These are phyloP conservation scores for Remorina albescens DNA, from an alignment of 2,797 vertebrate genomes.

Conservation along the genomic window DNA sequence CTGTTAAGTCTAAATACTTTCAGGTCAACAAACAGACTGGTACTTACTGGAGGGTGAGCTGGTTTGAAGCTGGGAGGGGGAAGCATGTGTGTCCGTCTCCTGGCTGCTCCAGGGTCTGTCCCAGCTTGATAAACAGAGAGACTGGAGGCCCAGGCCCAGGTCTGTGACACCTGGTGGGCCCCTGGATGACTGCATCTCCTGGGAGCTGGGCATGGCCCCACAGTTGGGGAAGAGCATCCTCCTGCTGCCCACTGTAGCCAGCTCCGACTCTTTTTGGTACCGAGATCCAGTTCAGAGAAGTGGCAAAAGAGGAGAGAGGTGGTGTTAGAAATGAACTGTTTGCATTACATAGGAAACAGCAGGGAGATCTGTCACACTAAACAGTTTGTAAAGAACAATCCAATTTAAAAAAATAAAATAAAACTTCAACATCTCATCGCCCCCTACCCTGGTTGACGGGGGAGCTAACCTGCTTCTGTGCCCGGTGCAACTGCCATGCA, in stretches of 20 bases:
- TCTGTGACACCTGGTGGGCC: constrained; percentile 91
- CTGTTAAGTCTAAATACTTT: neutral
- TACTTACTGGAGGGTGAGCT: constrained; percentile 94
- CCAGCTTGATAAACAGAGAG: constrained; percentile 94
- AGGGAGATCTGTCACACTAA: constrained; percentile 21
- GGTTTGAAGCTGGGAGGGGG: constrained; percentile 85
- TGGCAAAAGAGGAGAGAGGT: constrained; percentile 30
- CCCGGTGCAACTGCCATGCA: constrained; percentile 89
- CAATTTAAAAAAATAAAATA: neutral
- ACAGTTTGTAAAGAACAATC: constrained; percentile 4
- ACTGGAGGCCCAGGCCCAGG: constrained; percentile 98
- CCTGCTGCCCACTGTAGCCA: constrained; percentile 90
- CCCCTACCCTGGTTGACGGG: constrained; percentile 64
- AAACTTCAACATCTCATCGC: constrained; percentile 42
- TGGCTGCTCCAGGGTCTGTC: constrained; percentile 98
- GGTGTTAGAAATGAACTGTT: constrained; percentile 54
- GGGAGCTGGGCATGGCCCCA: constrained; percentile 78
- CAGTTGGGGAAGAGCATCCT: constrained; percentile 97
- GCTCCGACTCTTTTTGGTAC: constrained; percentile 92
- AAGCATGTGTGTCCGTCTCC: constrained; percentile 85
- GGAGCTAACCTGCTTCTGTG: constrained; percentile 85
- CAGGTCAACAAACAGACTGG: neutral
- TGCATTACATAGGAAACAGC: constrained; percentile 18
- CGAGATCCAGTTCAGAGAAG: constrained; percentile 81
- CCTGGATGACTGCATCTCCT: constrained; percentile 90